Evolutionary conservation across 1,140 invertebrate species (phyloP).

Genomic region (Trachelipus rathkii): DNA sequence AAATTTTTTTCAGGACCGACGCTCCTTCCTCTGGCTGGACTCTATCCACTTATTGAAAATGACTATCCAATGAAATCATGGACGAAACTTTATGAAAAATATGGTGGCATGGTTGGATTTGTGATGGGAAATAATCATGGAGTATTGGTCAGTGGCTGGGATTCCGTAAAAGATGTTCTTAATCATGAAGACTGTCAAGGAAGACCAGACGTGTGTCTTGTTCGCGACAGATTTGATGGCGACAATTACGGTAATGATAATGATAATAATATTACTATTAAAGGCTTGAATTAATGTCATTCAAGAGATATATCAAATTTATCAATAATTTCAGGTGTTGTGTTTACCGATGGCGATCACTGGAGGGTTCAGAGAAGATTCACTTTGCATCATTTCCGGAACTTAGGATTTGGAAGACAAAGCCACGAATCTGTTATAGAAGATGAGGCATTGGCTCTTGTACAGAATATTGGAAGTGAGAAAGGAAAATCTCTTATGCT

Average conservation of each 20-base stretch:
- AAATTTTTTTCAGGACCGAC: not conserved
- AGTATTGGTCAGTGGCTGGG: not conserved
- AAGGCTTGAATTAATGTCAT: not conserved
- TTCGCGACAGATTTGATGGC: not conserved
- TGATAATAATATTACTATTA: not conserved
- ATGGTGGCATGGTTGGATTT: not conserved
- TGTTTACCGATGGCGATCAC: conserved; percentile 6
- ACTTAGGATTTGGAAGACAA: conserved; percentile 22
- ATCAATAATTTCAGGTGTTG: not conserved
- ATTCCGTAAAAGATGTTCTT: not conserved
- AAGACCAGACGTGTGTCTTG: not conserved
- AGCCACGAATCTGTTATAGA: conserved; percentile 21
- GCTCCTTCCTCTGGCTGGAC: not conserved
- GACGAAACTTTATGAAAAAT: not conserved
- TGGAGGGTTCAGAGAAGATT: conserved; percentile 20
- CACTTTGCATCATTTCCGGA: conserved; percentile 25
- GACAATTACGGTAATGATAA: not conserved
- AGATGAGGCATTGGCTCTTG: conserved; percentile 19
- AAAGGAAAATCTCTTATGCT: not conserved
- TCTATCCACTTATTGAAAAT: not conserved
- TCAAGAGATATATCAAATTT: not conserved
- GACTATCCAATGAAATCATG: not conserved
- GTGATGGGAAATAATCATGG: not conserved
- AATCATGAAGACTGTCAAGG: not conserved
- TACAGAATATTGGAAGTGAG: conserved; percentile 12